Evolutionary conservation across 2,888 invertebrate species (phyloP), one percentile per base, ranked within the genome.

Genomic region (Thymelicus sylvestris): DNA sequence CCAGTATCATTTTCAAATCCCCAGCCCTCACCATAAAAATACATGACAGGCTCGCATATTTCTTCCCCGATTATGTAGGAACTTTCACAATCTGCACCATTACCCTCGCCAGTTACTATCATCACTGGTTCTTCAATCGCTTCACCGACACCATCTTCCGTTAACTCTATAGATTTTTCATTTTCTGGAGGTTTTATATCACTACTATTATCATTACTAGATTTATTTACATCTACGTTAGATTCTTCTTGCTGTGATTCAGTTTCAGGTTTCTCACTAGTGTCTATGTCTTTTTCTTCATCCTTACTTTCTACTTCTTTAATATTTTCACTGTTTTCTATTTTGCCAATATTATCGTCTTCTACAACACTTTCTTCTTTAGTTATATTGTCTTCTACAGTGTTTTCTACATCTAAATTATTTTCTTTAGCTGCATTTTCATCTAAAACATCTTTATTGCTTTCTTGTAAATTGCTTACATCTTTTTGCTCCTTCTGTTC

Each of bases 1-100:
- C 97, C 97, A 6, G 96, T 96, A 72, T 96, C 93, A 83, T 96
- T 97, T 41, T 96, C 96, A 24, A 85, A 90, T 6, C 97, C 98
- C 77, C 88, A 94, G 55, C 97, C 98, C 80, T 95, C 95, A 0
- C 97, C 97, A 77, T 92, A 94, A 81, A 97, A 94, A 85, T 94
- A 95, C 90, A 96, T 93, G 0, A 96, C 90, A 0, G 95, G 95
- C 87, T 97, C 98, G 80, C 95, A 96, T 68, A 97, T 96, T 76
- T 94, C 95, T 81, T 97, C 97, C 39, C 97, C 95, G 65, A 96
- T 80, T 71, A 90, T 80, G 79, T 88, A 91, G 73, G 83, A 91
- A 72, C 94, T 94, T 74, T 96, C 95, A 81, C 96, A 96, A 55
- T 95, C 95, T 48, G 94, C 95, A 0, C 96, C 96, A 72, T 94